Evolutionary conservation across 1,140 invertebrate species (phyloP).

Genomic region (Zaprionus taronus): DNA sequence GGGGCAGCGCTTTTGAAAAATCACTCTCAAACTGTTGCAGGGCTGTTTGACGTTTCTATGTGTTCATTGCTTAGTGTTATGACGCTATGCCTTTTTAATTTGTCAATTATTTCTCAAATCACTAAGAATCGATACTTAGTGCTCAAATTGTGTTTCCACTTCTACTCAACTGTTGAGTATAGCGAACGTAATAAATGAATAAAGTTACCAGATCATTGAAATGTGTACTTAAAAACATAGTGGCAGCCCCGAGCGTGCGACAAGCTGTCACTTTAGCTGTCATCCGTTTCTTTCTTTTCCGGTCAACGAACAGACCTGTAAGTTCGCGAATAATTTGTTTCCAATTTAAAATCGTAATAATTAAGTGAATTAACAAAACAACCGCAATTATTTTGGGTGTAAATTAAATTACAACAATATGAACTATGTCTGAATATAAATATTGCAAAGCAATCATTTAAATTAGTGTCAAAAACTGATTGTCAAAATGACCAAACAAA

Average conservation of each 20-base stretch:
- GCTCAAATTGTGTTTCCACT: too few relatives aligned
- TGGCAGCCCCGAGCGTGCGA: constrained; percentile 8
- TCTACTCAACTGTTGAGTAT: constrained; percentile 8
- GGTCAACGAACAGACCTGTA: constrained; percentile 82
- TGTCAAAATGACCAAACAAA: constrained; percentile 41
- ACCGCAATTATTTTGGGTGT: not conserved
- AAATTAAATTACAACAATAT: constrained; percentile 23
- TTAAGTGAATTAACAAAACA: constrained; percentile 38
- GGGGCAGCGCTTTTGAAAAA: too few relatives aligned
- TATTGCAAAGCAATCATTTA: constrained; percentile 18
- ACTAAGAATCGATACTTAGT: too few relatives aligned
- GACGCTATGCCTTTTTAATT: too few relatives aligned
- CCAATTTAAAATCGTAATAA: constrained; percentile 57
- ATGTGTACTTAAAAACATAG: not conserved
- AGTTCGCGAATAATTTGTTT: constrained; percentile 54
- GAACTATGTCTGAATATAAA: not conserved
- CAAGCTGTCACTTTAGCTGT: constrained; percentile 49
- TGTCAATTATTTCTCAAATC: too few relatives aligned
- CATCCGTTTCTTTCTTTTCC: constrained; percentile 81
- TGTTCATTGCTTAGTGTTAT: too few relatives aligned
- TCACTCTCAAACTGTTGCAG: too few relatives aligned
- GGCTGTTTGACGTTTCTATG: too few relatives aligned
- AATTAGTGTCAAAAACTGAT: not conserved
- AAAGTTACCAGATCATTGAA: not conserved
- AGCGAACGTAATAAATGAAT: not conserved